Base-by-base conservation (phyloP, 2,888 invertebrate species). In the Andrena praecox region DNA sequence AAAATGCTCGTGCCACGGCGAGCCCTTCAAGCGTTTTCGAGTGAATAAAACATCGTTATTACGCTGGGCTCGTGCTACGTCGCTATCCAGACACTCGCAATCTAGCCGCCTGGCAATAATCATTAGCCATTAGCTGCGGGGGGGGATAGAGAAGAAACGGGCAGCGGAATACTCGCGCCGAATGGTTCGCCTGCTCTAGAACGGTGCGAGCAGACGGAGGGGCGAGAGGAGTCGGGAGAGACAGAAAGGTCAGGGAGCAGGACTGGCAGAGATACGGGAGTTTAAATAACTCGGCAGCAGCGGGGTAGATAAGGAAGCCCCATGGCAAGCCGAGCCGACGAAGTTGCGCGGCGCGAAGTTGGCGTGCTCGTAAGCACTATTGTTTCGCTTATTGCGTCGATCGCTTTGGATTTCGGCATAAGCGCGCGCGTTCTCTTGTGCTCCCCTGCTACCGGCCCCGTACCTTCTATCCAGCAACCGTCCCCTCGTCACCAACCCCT, bases 361-460 rank as follows among this genome's bases (percentile, higher is more conserved):
- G 81, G 85, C 88, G 82, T 87, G 80, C 81, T 87, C 76, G 85
- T 82, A 86, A 88, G 87, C 86, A 89, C 91, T 88, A 90, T 91
- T 90, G 89, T 91, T 90, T 89, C 85, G 86, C 87, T 89, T 89
- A 91, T 89, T 89, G 89, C 89, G 79, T 85, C 86, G 86, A 89
- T 90, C 85, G 87, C 88, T 89, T 87, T 88, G 85, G 85, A 90
- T 90, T 89, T 90, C 84, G 85, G 82, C 88, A 89, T 90, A 90
- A 91, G 86, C 85, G 70, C 62, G 63, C 62, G 27, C 71, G 33
- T 35, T 24, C 75, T 56, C 42, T 16, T 42, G 59, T 66, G 54
- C 56, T 60, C 71, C 50, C 56, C 81, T 64, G 56, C 35, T 27
- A 66, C 60, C 68, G 59, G 62, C 63, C n/a, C 42, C 77, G 66